Evolutionary conservation across 2,113 vertebrate species (phyloP).

Genomic region (Dasyprocta punctata): DNA sequence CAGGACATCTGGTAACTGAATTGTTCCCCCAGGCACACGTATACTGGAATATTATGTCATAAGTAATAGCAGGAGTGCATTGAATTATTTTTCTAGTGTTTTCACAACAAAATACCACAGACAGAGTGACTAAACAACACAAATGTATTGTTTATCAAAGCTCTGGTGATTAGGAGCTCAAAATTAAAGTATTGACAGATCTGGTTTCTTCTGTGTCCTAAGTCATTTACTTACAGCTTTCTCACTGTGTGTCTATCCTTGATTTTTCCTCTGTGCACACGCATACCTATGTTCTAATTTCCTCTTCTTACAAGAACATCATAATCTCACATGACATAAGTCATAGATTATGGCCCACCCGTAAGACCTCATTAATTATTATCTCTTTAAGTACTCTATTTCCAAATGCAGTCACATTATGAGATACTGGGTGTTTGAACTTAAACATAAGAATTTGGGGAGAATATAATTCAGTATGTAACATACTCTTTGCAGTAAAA

Average conservation of each 20-base stretch:
- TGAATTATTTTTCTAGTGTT: not conserved
- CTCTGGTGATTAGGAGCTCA: not conserved
- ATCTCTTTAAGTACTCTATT: not conserved
- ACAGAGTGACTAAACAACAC: not conserved
- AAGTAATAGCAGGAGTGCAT: not conserved
- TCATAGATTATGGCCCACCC: not conserved
- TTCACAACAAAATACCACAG: not conserved
- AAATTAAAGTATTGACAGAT: not conserved
- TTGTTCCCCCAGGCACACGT: not conserved
- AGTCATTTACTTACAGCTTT: not conserved
- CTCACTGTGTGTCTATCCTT: not conserved
- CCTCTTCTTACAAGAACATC: not conserved
- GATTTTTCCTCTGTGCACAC: not conserved
- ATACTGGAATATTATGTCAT: not conserved
- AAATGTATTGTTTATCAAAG: not conserved
- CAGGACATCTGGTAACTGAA: not conserved
- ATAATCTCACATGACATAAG: not conserved
- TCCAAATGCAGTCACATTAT: not conserved
- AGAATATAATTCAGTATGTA: not conserved
- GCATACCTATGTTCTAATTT: not conserved
- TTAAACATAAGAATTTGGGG: not conserved
- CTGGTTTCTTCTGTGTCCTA: not conserved
- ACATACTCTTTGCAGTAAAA: not conserved
- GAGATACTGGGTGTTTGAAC: not conserved
- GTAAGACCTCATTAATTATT: not conserved